phyloP scores from a whole-genome alignment of 2,113 vertebrate genomes.

The Prunella himalayana region DNA sequence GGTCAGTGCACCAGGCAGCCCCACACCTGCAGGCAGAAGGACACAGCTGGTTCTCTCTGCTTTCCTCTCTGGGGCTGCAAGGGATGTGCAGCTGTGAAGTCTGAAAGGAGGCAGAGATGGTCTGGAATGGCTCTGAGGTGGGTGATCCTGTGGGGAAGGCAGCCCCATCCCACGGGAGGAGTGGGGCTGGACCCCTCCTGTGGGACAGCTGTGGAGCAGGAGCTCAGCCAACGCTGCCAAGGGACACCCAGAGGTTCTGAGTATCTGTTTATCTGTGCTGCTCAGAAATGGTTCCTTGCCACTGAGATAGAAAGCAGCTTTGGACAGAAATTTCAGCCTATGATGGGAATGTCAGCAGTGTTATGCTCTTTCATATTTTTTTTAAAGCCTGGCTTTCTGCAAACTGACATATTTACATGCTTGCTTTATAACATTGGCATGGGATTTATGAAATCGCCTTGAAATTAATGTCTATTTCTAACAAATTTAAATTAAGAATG shows the following conservation, averaged over 20 bases:
- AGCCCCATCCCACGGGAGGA: rapidly evolving
- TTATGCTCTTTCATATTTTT: not conserved
- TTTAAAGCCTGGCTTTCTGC: constrained; percentile 52
- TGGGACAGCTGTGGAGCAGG: not conserved
- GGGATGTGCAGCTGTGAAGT: not conserved
- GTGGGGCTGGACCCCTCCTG: rapidly evolving
- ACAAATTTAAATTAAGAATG: constrained; percentile 57
- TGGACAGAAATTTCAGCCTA: not conserved
- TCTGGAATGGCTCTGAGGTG: not conserved
- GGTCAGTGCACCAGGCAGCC: not conserved
- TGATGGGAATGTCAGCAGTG: constrained; percentile 49
- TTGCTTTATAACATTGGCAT: constrained; percentile 40
- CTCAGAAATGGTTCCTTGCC: not conserved
- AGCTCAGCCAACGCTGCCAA: not conserved
- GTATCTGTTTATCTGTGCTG: not conserved
- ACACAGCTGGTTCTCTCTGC: not conserved
- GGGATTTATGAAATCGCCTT: constrained; percentile 32
- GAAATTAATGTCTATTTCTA: constrained; percentile 58
- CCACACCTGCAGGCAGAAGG: not conserved
- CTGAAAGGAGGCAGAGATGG: not conserved
- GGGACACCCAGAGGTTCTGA: not conserved
- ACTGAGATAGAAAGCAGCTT: constrained; percentile 46
- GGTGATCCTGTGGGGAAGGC: not conserved
- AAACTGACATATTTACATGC: constrained; percentile 57
- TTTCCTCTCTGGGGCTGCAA: not conserved